These are phyloP conservation scores for Forbesichthys papilliferus DNA, from an alignment of 2,113 vertebrate species.

Conservation along the genomic window DNA sequence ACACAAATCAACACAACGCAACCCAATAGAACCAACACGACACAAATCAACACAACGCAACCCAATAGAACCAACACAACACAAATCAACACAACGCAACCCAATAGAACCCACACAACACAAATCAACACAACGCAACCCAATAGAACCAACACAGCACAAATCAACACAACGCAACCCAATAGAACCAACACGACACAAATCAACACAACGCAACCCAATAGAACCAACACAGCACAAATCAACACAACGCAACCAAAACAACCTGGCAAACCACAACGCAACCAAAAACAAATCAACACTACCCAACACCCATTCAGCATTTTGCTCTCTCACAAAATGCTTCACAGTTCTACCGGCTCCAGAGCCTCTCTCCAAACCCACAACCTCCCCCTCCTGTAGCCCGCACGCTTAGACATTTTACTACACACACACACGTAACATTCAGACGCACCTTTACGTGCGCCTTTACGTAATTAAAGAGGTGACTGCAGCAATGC, in stretches of 20 bases:
- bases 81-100: too few species aligned
- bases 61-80: too few species aligned
- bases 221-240: not conserved
- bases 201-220: too few species aligned
- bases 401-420: constrained; percentile 21
- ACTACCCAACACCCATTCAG: not conserved
- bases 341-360: constrained; percentile 17
- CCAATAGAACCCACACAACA: not conserved
- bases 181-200: too few species aligned
- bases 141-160: not conserved
- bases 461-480: not conserved
- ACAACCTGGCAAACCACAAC: not conserved
- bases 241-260: not conserved
- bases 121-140: too few species aligned
- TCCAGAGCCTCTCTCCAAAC: constrained; percentile 37
- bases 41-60: too few species aligned
- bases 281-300: too few species aligned
- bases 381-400: constrained; percentile 18
- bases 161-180: too few species aligned
- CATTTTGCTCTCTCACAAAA: constrained; percentile 7
- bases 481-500: not conserved
- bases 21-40: too few species aligned
- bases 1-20: too few species aligned
- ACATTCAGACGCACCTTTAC: not conserved
- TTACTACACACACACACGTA: constrained; percentile 1